Base-by-base conservation (phyloP, 1,140 invertebrate species). In the Euglossa dilemma region DNA sequence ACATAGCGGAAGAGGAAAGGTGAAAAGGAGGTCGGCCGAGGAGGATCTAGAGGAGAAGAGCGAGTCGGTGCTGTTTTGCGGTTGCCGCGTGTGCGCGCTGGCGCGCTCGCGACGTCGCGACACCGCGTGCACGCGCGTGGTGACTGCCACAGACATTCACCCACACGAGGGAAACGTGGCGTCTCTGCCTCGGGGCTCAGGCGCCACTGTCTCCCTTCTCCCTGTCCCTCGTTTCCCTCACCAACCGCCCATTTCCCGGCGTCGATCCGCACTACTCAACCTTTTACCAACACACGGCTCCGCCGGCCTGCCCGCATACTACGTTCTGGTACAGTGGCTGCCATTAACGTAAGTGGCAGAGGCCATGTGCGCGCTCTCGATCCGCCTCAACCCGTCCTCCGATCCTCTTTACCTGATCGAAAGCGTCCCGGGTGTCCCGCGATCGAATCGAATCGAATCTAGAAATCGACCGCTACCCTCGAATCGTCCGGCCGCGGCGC, bases 161-260 rank as follows among this genome's bases (percentile, higher is more conserved):
- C 28, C 50, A 67, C 81, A 78, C 66, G 11, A 23, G 6, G 23
- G 11, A 43, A 52, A 63, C 61, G 71, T 84, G 89, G 89, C 91
- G 91, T 90, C 86, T 89, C 84, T 82, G 90, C 85, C 87, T 81
- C 84, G 73, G 86, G 87, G 73, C 84, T 84, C 83, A 91, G 91
- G 90, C 91, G 92, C 91, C 91, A 92, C 83, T 86, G 80, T 87
- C 70, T 84, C 80, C 73, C 86, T 80, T 67, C 78, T 69, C 81
- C 52, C 76, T 50, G 52, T 72, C 64, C 82, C 50, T 84, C 69
- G 72, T 84, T 83, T 80, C 54, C 79, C 85, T 78, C 86, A 61
- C 76, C 80, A 61, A 71, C 76, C 71, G 73, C 64, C 71, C 70
- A 70, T 85, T 83, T 81, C 73, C 80, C 75, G 74, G 75, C 81